Evolutionary conservation across 2,888 invertebrate genomes (phyloP), one percentile per base, ranked within the genome.

Genomic region (Epistrophella euchroma): DNA sequence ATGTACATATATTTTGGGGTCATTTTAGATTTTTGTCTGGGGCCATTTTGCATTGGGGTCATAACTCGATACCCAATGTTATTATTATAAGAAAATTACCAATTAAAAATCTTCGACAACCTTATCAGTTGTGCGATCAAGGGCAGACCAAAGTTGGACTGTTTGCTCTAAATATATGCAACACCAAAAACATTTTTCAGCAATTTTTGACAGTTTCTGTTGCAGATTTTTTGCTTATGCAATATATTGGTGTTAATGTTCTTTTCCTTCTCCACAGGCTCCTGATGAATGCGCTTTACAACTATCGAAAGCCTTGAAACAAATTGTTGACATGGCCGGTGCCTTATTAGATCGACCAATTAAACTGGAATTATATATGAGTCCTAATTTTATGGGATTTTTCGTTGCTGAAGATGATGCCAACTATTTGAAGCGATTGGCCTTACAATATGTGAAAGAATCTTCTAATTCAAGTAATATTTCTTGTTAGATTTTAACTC

Each of bases 381-480:
- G 97, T 35, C 96, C 95, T 19, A 97, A 97, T 92, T 98, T 97
- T 91, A 97, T 98, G 96, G 98, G 98, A 0, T 94, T 97, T 64
- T 98, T 98, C 93, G 95, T 98, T 2, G 95, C 96, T 15, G 96
- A 97, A 88, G 94, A 96, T 87, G 96, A 96, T 93, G 96, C 97
- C 0, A 96, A 96, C 88, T 96, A 96, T 91, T 93, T 98, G 76
- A 96, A 96, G 91, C 94, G 95, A 88, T 94, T 97, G 88, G 96
- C 97, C 2, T 93, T 96, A 89, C 95, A 96, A 90, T 97, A 96
- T 93, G 96, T 96, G 37, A 96, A 96, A 92, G 96, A 96, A 93
- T 95, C 97, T 17, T 95, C 96, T 66, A 95, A 95, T 90, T 94
- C 95, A 90, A 95, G 96, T 96, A 94, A 94, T 40, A 40, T 9